These are phyloP conservation scores for Apotomis capreana DNA, from an alignment of 2,888 invertebrate species.

Conservation along the genomic window DNA sequence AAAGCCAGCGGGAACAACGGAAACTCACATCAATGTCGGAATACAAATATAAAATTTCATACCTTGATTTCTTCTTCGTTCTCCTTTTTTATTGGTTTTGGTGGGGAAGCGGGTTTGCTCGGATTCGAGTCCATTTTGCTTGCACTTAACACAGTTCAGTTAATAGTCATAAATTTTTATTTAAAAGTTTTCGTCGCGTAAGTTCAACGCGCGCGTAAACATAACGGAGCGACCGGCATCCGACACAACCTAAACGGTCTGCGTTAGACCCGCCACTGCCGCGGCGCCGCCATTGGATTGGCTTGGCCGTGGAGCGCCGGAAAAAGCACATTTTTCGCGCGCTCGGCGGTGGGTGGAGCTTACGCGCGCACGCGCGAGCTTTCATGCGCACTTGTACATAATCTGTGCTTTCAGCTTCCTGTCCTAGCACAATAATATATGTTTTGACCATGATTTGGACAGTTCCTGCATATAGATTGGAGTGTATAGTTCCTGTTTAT, in stretches of 20 bases:
- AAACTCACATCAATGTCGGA: constrained; percentile 66
- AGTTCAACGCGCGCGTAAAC: constrained; percentile 72
- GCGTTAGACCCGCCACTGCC: constrained; percentile 64
- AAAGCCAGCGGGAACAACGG: constrained; percentile 77
- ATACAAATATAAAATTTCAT: constrained; percentile 57
- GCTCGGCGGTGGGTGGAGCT: constrained; percentile 67
- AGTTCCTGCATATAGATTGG: no score
- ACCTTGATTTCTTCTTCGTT: constrained; percentile 91
- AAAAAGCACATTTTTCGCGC: constrained; percentile 46
- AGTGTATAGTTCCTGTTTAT: constrained; percentile 6
- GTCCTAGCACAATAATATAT: constrained; percentile 34
- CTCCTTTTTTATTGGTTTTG: constrained; percentile 86
- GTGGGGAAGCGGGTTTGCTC: constrained; percentile 65
- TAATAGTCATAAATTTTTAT: constrained; percentile 43
- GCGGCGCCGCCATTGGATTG: constrained; percentile 20
- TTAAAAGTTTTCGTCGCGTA: constrained; percentile 59
- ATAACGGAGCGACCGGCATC: constrained; percentile 53
- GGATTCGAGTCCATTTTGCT: constrained; percentile 79
- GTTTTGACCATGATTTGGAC: constrained; percentile 24
- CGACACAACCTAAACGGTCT: constrained; percentile 53
- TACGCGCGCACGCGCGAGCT: constrained; percentile 52
- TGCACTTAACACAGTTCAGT: constrained; percentile 49
- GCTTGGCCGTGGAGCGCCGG: constrained; percentile 39
- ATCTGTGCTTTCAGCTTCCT: constrained; percentile 31
- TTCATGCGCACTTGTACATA: constrained; percentile 11